These are phyloP conservation scores for Gymnoscopelus braueri DNA, from an alignment of 2,797 vertebrate genomes.

Conservation along the genomic window DNA sequence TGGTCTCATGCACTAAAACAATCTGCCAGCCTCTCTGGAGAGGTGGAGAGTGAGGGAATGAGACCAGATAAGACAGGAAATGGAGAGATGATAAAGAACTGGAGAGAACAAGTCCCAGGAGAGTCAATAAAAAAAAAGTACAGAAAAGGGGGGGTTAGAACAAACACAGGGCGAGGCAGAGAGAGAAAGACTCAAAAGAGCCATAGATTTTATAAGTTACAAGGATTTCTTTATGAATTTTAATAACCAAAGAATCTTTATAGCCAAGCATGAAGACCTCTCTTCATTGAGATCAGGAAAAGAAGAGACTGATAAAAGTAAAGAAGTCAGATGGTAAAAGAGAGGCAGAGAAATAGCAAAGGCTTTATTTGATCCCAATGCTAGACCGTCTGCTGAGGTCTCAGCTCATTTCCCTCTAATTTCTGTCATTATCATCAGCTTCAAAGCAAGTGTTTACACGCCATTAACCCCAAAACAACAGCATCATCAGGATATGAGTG, in stretches of 20 bases:
- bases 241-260: conserved; percentile 30
- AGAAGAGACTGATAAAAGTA: conserved; percentile 12
- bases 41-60: conserved; percentile 60
- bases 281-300: conserved; percentile 19
- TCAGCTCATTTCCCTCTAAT: conserved; percentile 60
- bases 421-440: conserved; percentile 51
- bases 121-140: conserved; percentile 62
- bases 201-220: conserved; percentile 67
- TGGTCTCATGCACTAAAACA: conserved; percentile 72
- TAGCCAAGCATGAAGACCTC: conserved; percentile 43
- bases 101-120: conserved; percentile 61
- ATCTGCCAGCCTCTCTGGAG: conserved; percentile 65
- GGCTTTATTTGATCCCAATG: conserved; percentile 35
- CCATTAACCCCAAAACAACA: conserved; percentile 60
- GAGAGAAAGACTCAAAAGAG: conserved; percentile 22
- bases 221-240: conserved; percentile 24
- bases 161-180: conserved; percentile 51
- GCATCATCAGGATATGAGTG: conserved; percentile 49
- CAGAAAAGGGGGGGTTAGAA: conserved; percentile 43
- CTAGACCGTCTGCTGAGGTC: conserved; percentile 41
- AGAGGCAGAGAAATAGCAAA: background rate
- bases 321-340: background rate
- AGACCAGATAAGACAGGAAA: conserved; percentile 67
- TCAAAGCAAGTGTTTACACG: conserved; percentile 47
- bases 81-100: conserved; percentile 64